These are phyloP conservation scores for Falco novaeseelandiae DNA, from an alignment of 2,797 vertebrate species.

Conservation along the genomic window DNA sequence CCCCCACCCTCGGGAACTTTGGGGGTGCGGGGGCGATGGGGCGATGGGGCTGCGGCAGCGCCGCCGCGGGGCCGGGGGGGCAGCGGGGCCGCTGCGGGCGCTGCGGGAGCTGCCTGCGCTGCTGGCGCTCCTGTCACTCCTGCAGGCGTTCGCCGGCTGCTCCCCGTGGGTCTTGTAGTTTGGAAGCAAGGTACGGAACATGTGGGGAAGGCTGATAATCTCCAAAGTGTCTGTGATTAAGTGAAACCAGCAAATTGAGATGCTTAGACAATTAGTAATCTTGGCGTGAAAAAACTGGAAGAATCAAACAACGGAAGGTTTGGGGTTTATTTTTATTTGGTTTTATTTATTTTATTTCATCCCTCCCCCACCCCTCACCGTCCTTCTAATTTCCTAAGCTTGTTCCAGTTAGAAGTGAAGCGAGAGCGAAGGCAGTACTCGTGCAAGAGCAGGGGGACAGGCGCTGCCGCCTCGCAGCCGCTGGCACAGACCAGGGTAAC, in stretches of 20 bases:
- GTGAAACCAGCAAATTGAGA: constrained; percentile 71
- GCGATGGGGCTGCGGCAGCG: constrained; percentile 64
- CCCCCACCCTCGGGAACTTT: constrained; percentile 34
- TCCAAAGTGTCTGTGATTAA: constrained; percentile 67
- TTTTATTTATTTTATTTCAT: constrained; percentile 24
- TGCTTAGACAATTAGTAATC: constrained; percentile 72
- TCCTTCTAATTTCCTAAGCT: background rate
- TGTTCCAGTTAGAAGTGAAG: background rate
- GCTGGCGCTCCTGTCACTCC: constrained; percentile 18
- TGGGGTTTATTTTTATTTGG: constrained; percentile 25
- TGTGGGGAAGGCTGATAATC: constrained; percentile 74
- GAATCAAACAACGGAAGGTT: constrained; percentile 34
- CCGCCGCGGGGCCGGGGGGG: constrained; percentile 49
- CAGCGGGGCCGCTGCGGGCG: background rate
- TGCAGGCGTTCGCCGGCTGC: constrained; percentile 46
- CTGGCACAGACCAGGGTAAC: background rate
- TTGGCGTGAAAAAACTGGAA: constrained; percentile 16
- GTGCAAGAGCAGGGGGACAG: accelerated
- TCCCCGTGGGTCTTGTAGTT: constrained; percentile 62
- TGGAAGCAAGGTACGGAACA: constrained; percentile 63
- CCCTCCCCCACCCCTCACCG: background rate
- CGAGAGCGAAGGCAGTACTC: accelerated
- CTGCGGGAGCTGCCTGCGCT: no score
- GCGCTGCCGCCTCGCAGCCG: background rate
- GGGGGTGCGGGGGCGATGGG: background rate